Base-by-base conservation (phyloP, 2,113 vertebrate species). In the Suncus etruscus region DNA sequence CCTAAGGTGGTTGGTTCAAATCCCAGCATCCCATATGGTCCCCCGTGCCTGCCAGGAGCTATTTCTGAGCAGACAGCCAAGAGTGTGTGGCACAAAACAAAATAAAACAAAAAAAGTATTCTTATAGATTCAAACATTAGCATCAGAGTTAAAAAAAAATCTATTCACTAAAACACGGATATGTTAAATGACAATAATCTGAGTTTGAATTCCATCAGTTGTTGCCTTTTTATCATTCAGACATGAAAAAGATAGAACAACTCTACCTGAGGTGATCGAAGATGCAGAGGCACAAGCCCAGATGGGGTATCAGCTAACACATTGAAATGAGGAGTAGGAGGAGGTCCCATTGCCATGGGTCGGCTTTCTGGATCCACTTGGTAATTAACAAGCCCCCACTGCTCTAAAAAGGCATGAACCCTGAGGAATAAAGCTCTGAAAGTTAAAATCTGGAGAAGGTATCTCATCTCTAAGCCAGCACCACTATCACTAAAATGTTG, bases 371-470 rank as follows among this genome's bases (percentile, higher is more conserved):
- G 97, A n/a, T 99, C 99, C 63, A 99, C 99, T 86, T 99, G 99
- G 96, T 99, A 99, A 95, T 99, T 99, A 54, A 99, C 98, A 73
- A 99, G 98, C 25, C 99, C 99, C 99, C 99, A 99, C 95, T 99
- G 99, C 97, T 99, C 99, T 98, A 99, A 96, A 91, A 99, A 99
- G 0, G 99, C 99, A 16, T 99, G 99, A 0, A 99, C 99, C 93
- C 99, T 99, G 50, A 0, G 93, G 54, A 25, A 63, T 15, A 48
- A 92, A 91, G 20, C 11, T 68, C 11, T 5, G 1, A 39, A 89
- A 45, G 65, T 95, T 94, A 94, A 39, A 88, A 86, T 75, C 54
- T 86, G 76, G 4, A 66, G 11, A 88, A 25, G 29, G 12, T 78
- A 70, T 5, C 24, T 51, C 6, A 70, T 11, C 8, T 77, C n/a